Conservation (phyloP, 2,797 vertebrate species). For the Carapus acus region DNA sequence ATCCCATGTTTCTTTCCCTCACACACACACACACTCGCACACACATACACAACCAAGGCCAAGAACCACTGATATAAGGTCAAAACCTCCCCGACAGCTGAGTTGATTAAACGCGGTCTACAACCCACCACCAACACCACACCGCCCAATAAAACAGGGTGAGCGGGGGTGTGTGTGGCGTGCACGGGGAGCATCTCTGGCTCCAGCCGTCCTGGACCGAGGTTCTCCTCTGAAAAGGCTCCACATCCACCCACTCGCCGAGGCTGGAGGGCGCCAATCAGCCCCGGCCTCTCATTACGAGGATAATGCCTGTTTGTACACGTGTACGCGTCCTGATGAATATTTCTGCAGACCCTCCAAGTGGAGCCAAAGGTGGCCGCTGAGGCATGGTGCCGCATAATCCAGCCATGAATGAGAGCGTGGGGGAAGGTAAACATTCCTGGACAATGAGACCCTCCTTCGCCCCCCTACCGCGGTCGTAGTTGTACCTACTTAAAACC, state of each 20-base stretch:
- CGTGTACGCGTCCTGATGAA: constrained; percentile 54
- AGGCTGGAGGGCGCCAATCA: constrained; percentile 43
- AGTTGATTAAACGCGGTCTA: constrained; percentile 59
- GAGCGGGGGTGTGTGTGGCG: constrained; percentile 22
- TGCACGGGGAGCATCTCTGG: constrained; percentile 46
- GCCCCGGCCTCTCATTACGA: constrained; percentile 38
- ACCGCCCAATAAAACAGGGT: constrained; percentile 51
- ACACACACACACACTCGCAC: constrained; percentile 17
- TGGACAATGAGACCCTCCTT: constrained; percentile 66
- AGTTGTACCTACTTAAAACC: constrained; percentile 53
- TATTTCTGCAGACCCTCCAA: constrained; percentile 66
- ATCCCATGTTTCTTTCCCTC: constrained; percentile 16
- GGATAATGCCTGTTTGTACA: constrained; percentile 50
- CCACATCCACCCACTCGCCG: constrained; percentile 47
- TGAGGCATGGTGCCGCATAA: constrained; percentile 63
- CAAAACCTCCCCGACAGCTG: constrained; percentile 55
- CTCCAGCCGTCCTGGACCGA: constrained; percentile 28
- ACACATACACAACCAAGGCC: constrained; percentile 26
- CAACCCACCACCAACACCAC: constrained; percentile 46
- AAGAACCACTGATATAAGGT: constrained; percentile 53
- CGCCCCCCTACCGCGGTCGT: constrained; percentile 62
- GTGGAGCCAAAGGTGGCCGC: constrained; percentile 60
- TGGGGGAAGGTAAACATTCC: constrained; percentile 65
- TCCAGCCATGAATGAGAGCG: constrained; percentile 48
- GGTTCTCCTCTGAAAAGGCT: constrained; percentile 34